These are phyloP conservation scores for Megalurothrips usitatus DNA, from an alignment of 2,888 invertebrate species.

Conservation along the genomic window DNA sequence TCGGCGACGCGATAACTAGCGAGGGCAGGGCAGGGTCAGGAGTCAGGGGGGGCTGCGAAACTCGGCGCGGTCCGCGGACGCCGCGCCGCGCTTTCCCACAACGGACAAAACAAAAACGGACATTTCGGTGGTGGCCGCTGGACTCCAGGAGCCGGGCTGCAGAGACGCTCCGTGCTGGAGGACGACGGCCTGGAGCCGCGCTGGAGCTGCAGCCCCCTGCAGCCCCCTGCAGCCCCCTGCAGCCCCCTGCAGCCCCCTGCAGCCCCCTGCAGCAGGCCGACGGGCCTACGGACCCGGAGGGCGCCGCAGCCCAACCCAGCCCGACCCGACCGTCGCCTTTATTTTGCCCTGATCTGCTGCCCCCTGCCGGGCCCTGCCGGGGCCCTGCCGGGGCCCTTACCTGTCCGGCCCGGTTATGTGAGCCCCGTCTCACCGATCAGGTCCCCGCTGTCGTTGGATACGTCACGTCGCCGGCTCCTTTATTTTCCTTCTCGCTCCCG, in stretches of 20 bases:
- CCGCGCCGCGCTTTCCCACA: too few relatives aligned
- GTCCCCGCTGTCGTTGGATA: neutral
- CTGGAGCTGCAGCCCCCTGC: too few relatives aligned
- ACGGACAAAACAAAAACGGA: too few relatives aligned
- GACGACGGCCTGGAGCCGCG: too few relatives aligned
- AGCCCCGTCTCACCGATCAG: neutral
- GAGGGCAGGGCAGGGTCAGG: too few relatives aligned
- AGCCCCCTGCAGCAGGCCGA: neutral
- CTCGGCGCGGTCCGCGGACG: too few relatives aligned
- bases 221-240: too few relatives aligned
- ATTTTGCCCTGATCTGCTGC: neutral
- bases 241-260: too few relatives aligned
- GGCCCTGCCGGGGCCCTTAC: neutral
- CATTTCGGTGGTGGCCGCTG: neutral
- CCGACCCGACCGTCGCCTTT: neutral
- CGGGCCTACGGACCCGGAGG: neutral
- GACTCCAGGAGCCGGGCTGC: too few relatives aligned
- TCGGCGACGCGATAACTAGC: too few relatives aligned
- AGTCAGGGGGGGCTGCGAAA: too few relatives aligned
- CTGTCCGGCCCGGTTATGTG: neutral
- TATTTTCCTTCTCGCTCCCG: slow-evolving; percentile 9
- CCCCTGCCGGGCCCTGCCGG: neutral
- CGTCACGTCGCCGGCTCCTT: slow-evolving; percentile 9
- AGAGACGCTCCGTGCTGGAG: too few relatives aligned
- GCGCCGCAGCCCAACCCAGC: neutral